Percentiles rank a stretch among this genome's conserved stretches.
phyloP scores from a whole-genome alignment of 1,140 invertebrate species.

The Cyrtorhinus lividipennis region DNA sequence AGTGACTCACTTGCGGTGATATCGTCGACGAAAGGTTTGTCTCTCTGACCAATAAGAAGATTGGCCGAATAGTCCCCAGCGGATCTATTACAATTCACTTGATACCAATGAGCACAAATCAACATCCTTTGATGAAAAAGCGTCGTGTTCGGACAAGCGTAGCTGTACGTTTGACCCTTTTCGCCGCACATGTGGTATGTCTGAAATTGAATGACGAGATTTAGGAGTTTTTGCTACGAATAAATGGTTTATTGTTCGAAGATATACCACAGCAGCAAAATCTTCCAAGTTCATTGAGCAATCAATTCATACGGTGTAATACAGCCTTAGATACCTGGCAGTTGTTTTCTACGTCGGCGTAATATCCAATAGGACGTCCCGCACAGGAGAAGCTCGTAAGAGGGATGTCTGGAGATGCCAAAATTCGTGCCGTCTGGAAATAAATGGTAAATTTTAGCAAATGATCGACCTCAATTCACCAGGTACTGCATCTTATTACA shows the following conservation, averaged over 20 bases:
- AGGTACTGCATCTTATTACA: no score
- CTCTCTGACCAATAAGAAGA: slow-evolving; percentile 48
- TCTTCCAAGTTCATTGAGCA: no score
- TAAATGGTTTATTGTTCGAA: neutral
- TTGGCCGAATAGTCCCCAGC: slow-evolving; percentile 51
- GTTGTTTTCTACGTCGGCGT: slow-evolving; percentile 55
- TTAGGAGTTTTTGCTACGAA: no score
- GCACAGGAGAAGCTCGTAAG: slow-evolving; percentile 40
- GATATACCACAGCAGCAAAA: no score
- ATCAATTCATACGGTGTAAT: no score
- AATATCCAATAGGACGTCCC: slow-evolving; percentile 49
- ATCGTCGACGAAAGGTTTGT: slow-evolving; percentile 44
- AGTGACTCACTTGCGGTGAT: neutral
- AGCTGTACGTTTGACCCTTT: slow-evolving; percentile 53
- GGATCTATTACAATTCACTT: slow-evolving; percentile 59
- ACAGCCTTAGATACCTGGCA: no score
- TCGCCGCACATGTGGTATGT: slow-evolving; percentile 65
- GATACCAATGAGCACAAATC: slow-evolving; percentile 67
- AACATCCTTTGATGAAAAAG: slow-evolving; percentile 64
- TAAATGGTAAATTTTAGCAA: neutral
- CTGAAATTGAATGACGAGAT: slow-evolving; percentile 33
- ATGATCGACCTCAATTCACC: no score
- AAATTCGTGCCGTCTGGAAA: slow-evolving; percentile 6
- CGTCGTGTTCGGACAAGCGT: slow-evolving; percentile 58
- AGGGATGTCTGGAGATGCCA: slow-evolving; percentile 23